phyloP scores from a whole-genome alignment of 1,140 invertebrate species.

The Diachasma alloeum region DNA sequence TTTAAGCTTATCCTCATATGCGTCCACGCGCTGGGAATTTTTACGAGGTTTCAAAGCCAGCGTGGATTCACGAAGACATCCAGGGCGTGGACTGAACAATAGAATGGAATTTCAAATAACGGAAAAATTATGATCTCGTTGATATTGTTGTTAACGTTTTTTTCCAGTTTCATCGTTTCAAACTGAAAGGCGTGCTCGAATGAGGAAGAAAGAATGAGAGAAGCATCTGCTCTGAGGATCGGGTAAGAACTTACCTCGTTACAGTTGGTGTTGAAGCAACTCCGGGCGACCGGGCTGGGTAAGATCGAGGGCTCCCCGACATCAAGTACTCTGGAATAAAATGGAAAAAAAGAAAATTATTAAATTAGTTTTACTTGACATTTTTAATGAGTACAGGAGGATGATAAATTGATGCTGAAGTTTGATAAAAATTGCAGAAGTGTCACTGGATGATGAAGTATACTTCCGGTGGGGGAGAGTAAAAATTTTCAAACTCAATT shows the following conservation, averaged over 20 bases:
- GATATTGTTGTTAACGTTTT: not conserved
- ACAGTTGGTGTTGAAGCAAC: slow-evolving; percentile 52
- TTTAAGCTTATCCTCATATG: not conserved
- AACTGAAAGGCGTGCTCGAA: not conserved
- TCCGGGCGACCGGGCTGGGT: slow-evolving; percentile 62
- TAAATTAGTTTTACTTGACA: not conserved
- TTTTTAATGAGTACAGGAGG: not conserved
- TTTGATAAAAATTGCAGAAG: not conserved
- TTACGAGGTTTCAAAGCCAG: not conserved
- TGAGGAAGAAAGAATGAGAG: not conserved
- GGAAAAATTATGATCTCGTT: not conserved
- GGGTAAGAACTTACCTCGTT: slow-evolving; percentile 47
- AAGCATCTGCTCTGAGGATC: not conserved
- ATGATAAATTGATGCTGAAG: not conserved
- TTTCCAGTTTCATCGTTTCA: not conserved
- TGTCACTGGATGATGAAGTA: no score
- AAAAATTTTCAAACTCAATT: no score
- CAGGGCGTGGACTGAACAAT: not conserved
- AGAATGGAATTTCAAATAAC: not conserved
- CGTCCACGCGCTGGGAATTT: not conserved
- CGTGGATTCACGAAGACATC: not conserved
- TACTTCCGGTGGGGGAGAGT: no score
- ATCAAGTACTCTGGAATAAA: slow-evolving; percentile 67
- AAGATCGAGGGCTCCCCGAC: slow-evolving; percentile 63
- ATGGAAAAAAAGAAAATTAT: slow-evolving; percentile 10